phyloP scores from a whole-genome alignment of 2,888 invertebrate species.

The Mechanitis mazaeus region DNA sequence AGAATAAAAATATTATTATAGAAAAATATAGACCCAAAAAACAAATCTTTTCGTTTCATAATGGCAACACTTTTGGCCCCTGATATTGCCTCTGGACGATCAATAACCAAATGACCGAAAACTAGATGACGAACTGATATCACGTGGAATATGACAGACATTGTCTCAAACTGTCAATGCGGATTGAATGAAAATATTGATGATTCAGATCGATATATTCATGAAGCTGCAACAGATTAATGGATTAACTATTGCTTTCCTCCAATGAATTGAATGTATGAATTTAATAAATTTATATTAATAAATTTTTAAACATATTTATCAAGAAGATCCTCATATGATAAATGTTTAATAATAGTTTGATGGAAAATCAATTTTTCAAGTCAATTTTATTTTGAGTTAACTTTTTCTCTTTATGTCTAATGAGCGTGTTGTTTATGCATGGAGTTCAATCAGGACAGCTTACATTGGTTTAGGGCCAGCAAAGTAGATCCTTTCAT shows the following conservation, averaged over 20 bases:
- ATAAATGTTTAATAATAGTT: too few species aligned
- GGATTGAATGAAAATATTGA: not conserved
- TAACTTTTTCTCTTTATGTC: too few species aligned
- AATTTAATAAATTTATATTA: too few species aligned
- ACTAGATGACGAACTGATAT: constrained; percentile 2
- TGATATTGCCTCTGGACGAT: not conserved
- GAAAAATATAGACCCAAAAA: too few species aligned
- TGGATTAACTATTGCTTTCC: too few species aligned
- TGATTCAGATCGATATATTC: not conserved
- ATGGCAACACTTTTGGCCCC: not conserved
- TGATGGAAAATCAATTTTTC: too few species aligned
- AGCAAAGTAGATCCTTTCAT: constrained; percentile 7
- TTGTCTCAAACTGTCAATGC: not conserved
- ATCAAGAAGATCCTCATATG: too few species aligned
- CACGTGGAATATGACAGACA: not conserved
- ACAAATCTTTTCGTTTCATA: too few species aligned
- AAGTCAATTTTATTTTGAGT: too few species aligned
- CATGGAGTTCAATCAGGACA: not conserved
- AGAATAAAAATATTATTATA: too few species aligned
- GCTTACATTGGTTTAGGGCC: not conserved
- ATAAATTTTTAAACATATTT: too few species aligned
- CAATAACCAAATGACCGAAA: constrained; percentile 2
- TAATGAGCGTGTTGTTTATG: not conserved
- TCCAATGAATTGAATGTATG: too few species aligned
- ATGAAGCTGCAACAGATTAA: not conserved